Evolutionary conservation across 2,113 vertebrate genomes (phyloP).

Genomic region (Muscicapa adusta): DNA sequence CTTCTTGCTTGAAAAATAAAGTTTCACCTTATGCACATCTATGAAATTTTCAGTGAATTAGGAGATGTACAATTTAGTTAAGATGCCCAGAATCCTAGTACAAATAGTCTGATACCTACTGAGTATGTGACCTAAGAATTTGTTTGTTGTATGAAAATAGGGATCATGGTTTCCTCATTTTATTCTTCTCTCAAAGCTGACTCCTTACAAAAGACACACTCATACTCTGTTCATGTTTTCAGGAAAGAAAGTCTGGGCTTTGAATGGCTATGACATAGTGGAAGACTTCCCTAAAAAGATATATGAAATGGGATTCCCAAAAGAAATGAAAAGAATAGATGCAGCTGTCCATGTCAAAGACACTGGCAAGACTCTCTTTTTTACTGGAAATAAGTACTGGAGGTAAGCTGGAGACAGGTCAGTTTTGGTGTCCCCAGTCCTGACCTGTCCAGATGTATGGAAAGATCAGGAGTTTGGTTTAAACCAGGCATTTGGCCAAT

Average conservation of each 20-base stretch:
- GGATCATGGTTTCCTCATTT: background rate
- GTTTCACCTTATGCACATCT: background rate
- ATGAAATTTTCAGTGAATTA: background rate
- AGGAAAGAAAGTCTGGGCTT: constrained; percentile 92
- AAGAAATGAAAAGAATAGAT: constrained; percentile 82
- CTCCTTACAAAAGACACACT: background rate
- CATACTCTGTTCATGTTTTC: background rate
- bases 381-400: constrained; percentile 88
- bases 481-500: background rate
- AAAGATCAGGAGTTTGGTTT: background rate
- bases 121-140: background rate
- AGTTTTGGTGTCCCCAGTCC: background rate
- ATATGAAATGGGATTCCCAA: constrained; percentile 87
- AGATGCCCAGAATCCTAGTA: background rate
- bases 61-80: background rate
- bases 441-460: background rate
- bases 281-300: constrained; percentile 91
- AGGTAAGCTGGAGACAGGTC: constrained; percentile 71
- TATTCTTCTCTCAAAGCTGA: background rate
- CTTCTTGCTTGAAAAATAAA: background rate
- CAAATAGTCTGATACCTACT: background rate
- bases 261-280: constrained; percentile 87
- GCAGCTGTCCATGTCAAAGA: constrained; percentile 83
- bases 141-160: background rate
- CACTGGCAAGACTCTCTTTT: constrained; percentile 87